These are phyloP conservation scores for Pterocles orientalis DNA, from an alignment of 2,113 vertebrate genomes.

Conservation along the genomic window DNA sequence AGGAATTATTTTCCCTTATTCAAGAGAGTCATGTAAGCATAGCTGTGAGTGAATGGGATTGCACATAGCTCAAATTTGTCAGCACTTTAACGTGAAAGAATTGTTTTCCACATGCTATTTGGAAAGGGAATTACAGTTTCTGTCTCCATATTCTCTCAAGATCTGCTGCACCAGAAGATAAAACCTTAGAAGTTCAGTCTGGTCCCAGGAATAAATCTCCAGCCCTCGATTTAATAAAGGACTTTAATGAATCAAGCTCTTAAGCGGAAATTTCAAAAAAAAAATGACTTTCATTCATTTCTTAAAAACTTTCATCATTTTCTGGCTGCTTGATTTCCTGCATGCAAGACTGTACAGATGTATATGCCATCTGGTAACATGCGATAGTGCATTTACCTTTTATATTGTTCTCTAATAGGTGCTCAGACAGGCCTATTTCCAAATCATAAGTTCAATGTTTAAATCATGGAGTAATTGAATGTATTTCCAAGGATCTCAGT, in stretches of 20 bases:
- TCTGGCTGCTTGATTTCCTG: background rate
- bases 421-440: background rate
- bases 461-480: background rate
- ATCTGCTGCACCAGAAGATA: background rate
- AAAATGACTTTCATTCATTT: background rate
- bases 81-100: background rate
- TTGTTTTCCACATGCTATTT: background rate
- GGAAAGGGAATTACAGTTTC: background rate
- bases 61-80: background rate
- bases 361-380: background rate
- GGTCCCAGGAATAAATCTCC: background rate
- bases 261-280: background rate
- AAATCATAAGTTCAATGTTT: background rate
- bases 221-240: background rate
- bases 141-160: background rate
- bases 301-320: background rate
- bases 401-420: background rate
- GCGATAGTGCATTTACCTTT: background rate
- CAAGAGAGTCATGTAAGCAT: background rate
- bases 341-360: background rate
- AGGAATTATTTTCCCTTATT: background rate
- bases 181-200: background rate
- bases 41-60: background rate
- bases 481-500: background rate
- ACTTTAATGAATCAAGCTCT: background rate